phyloP scores from a whole-genome alignment of 1,140 invertebrate genomes.

The Ostrea edulis region DNA sequence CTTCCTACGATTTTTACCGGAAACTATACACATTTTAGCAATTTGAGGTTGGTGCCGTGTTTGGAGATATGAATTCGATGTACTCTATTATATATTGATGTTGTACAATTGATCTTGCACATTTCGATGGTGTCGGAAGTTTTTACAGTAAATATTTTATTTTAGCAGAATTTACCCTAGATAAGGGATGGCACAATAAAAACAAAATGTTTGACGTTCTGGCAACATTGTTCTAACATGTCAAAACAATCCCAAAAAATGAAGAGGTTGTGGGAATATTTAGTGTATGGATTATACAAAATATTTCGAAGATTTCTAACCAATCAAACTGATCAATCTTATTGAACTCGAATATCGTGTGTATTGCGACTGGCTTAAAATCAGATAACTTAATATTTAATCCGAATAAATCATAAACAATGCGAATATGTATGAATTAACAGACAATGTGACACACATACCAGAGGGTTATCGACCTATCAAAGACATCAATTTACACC shows the following conservation, averaged over 20 bases:
- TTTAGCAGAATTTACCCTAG: not conserved
- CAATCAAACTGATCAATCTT: not conserved
- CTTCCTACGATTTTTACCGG: not conserved
- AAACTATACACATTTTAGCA: conserved; percentile 11
- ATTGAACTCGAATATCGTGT: conserved; percentile 33
- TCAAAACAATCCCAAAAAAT: not conserved
- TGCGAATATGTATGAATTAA: not conserved
- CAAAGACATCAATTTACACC: not conserved
- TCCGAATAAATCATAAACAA: conserved; percentile 17
- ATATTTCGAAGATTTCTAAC: not conserved
- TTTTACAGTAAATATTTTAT: conserved; percentile 26
- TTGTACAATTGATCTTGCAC: not conserved
- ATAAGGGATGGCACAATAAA: not conserved
- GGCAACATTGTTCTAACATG: not conserved
- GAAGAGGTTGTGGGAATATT: conserved; percentile 15
- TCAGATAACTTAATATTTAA: conserved; percentile 15
- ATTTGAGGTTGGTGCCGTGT: not conserved
- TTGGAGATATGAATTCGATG: not conserved
- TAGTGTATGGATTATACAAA: not conserved
- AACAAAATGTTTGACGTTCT: not conserved
- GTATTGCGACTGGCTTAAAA: conserved; percentile 8
- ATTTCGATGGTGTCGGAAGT: not conserved
- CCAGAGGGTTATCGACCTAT: conserved; percentile 13
- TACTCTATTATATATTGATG: not conserved
- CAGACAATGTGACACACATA: conserved; percentile 18